A percentile compares a stretch with the other conserved stretches of the same genome.
These are phyloP conservation scores for Pherbina coryleti DNA, from an alignment of 2,888 invertebrate genomes.

Conservation along the genomic window DNA sequence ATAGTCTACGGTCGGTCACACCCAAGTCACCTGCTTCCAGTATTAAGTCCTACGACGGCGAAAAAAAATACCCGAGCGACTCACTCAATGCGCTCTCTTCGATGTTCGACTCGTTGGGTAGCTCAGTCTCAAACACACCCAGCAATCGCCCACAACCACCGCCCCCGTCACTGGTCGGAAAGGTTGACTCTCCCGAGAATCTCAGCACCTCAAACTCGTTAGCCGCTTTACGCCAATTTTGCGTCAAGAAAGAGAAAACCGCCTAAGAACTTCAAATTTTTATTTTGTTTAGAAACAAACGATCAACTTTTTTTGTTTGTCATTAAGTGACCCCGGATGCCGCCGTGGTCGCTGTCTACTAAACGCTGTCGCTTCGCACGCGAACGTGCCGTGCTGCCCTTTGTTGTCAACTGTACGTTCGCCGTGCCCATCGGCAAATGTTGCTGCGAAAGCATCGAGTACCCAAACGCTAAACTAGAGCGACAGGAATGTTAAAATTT, in stretches of 20 bases:
- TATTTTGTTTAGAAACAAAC: slow-evolving; percentile 58
- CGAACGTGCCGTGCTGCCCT: slow-evolving; percentile 42
- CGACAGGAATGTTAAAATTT: slow-evolving; percentile 48
- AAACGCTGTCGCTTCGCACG: slow-evolving; percentile 12
- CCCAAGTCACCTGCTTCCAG: slow-evolving; percentile 78
- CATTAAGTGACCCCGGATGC: slow-evolving; percentile 35
- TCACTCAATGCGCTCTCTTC: slow-evolving; percentile 87
- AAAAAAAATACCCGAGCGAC: slow-evolving; percentile 73
- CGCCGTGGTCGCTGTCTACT: slow-evolving; percentile 11
- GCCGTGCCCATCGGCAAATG: slow-evolving; percentile 3
- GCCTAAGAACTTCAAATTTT: slow-evolving; percentile 61
- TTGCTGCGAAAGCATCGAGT: slow-evolving; percentile 39
- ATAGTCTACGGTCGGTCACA: slow-evolving; percentile 85
- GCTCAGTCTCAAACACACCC: slow-evolving; percentile 52
- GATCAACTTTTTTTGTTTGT: slow-evolving; percentile 61
- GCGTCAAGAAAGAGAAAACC: slow-evolving; percentile 89
- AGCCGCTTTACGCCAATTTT: slow-evolving; percentile 94
- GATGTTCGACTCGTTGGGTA: slow-evolving; percentile 87
- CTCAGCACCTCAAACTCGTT: slow-evolving; percentile 82
- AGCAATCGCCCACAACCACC: slow-evolving; percentile 68
- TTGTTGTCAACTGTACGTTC: slow-evolving; percentile 2
- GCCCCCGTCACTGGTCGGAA: slow-evolving; percentile 41
- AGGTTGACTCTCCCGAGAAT: slow-evolving; percentile 60
- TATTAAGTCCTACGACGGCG: slow-evolving; percentile 68
- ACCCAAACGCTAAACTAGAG: slow-evolving; percentile 48